A percentile compares a stretch with the other conserved stretches of the same genome.
These are phyloP conservation scores for Rallus crepitans DNA, from an alignment of 2,797 vertebrate genomes.

Conservation along the genomic window DNA sequence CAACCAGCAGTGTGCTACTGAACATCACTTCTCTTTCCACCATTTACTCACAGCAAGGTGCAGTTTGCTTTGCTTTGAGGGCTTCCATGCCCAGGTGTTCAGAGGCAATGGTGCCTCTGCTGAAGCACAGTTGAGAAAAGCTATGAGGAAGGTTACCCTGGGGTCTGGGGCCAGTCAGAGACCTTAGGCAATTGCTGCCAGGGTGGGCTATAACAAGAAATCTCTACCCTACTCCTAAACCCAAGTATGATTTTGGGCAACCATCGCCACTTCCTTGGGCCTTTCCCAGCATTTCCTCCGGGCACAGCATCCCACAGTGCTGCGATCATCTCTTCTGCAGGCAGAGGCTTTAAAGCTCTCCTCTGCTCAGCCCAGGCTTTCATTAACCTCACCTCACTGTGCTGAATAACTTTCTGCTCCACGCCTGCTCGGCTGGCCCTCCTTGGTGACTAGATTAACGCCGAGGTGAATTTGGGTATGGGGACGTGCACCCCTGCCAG, in stretches of 20 bases:
- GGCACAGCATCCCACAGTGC: background rate
- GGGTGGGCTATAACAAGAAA: background rate
- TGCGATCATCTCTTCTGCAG: background rate
- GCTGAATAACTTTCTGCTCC: background rate
- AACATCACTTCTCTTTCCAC: background rate
- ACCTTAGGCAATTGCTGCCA: background rate
- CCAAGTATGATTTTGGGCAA: background rate
- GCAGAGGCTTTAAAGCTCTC: background rate
- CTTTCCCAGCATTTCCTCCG: background rate
- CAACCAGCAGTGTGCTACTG: background rate
- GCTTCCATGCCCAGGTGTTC: background rate
- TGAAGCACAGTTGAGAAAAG: background rate
- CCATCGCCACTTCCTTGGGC: background rate
- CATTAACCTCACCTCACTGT: background rate
- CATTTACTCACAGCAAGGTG: background rate
- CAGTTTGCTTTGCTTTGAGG: background rate
- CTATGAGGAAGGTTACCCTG: background rate
- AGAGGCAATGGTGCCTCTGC: background rate
- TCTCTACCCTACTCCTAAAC: background rate
- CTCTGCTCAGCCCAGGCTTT: background rate
- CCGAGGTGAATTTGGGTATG: background rate
- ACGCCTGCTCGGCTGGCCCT: background rate
- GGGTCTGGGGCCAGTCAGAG: background rate
- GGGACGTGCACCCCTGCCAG: background rate
- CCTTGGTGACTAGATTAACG: background rate